These are phyloP conservation scores for Dasysyrphus tricinctus DNA, from an alignment of 2,888 invertebrate species.

Conservation along the genomic window DNA sequence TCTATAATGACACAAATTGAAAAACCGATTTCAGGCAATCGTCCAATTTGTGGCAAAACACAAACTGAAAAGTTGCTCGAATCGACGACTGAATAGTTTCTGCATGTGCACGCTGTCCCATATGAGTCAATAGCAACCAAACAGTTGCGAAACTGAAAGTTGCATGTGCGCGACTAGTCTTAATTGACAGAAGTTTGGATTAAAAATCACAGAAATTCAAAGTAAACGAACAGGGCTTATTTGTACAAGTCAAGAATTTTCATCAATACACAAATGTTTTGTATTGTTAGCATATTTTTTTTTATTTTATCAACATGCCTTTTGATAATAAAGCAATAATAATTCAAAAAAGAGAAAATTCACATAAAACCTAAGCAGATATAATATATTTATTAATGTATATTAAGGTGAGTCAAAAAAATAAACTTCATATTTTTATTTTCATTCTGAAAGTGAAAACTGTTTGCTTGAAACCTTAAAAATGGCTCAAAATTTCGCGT, in stretches of 20 bases:
- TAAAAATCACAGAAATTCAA: too few relatives aligned
- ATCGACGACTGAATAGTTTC: too few relatives aligned
- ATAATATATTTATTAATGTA: constrained; percentile 5
- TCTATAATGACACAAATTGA: too few relatives aligned
- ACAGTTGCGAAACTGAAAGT: too few relatives aligned
- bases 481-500: background rate
- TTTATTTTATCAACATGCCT: constrained; percentile 12
- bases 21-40: too few relatives aligned
- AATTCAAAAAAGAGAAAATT: constrained; percentile 40
- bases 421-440: background rate
- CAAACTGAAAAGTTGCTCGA: too few relatives aligned
- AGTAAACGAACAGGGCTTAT: too few relatives aligned
- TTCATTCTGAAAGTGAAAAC: background rate
- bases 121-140: too few relatives aligned
- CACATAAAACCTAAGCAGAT: constrained; percentile 44
- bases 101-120: too few relatives aligned
- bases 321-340: constrained; percentile 3
- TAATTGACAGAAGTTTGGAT: too few relatives aligned
- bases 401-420: background rate
- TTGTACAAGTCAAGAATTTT: background rate
- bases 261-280: background rate
- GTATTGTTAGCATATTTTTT: background rate
- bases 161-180: too few relatives aligned
- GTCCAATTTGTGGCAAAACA: too few relatives aligned
- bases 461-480: background rate